phyloP scores from a whole-genome alignment of 2,888 invertebrate genomes.

The Nymphalis urticae region DNA sequence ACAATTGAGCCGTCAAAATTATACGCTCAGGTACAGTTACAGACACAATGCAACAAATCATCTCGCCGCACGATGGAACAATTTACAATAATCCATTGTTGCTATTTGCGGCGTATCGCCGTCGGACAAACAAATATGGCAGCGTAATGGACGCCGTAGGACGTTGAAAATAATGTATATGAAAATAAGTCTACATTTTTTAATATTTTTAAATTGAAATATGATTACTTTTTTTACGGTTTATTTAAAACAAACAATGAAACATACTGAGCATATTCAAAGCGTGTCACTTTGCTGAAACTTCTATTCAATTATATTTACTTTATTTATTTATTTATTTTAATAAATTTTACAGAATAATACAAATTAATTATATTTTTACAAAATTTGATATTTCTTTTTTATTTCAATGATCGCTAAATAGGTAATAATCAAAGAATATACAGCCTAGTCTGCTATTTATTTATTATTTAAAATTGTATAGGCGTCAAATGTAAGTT shows the following conservation, averaged over 20 bases:
- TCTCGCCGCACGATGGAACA: constrained; percentile 43
- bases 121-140: constrained; percentile 36
- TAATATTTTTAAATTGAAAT: neutral
- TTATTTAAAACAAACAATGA: neutral
- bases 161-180: constrained; percentile 21
- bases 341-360: neutral
- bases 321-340: no score
- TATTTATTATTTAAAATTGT: constrained; percentile 3
- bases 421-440: neutral
- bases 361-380: neutral
- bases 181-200: constrained; percentile 2
- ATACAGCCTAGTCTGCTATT: neutral
- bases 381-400: neutral
- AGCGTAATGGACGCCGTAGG: constrained; percentile 27
- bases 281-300: no score
- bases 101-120: constrained; percentile 37
- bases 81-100: constrained; percentile 48
- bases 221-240: neutral
- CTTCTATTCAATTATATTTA: no score
- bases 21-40: constrained; percentile 44
- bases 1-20: constrained; percentile 48
- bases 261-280: neutral
- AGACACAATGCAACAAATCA: constrained; percentile 48
- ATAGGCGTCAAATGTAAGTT: constrained; percentile 36
- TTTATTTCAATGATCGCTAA: neutral